A percentile compares a stretch with the other conserved stretches of the same genome.
These are phyloP conservation scores for Charadrius vociferus DNA, from an alignment of 2,113 vertebrate genomes.

Conservation along the genomic window DNA sequence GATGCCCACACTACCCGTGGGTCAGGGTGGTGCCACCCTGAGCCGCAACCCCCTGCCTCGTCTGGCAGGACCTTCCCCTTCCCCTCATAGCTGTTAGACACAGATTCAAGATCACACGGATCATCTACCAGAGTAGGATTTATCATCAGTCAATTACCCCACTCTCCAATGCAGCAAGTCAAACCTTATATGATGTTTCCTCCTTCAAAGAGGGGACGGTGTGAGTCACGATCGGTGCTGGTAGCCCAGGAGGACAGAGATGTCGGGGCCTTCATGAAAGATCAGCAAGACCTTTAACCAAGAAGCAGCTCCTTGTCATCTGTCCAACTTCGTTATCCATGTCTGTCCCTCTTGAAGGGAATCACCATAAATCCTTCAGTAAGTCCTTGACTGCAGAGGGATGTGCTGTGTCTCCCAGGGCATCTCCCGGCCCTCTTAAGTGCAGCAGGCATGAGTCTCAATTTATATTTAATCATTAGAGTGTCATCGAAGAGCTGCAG, in stretches of 20 bases:
- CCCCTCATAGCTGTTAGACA: background rate
- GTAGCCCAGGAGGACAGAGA: background rate
- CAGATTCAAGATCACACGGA: background rate
- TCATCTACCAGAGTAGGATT: background rate
- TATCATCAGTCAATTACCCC: background rate
- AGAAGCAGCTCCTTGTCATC: background rate
- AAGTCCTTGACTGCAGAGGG: background rate
- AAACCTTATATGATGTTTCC: background rate
- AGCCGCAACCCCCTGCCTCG: background rate
- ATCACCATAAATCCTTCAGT: conserved; percentile 8
- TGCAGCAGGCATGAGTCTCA: background rate
- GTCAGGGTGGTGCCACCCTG: background rate
- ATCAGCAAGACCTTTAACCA: background rate
- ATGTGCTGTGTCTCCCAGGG: background rate
- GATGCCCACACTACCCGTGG: fast-evolving
- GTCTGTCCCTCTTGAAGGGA: background rate
- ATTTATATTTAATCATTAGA: background rate
- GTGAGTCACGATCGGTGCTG: background rate
- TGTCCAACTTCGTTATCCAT: background rate
- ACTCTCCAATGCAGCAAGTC: fast-evolving
- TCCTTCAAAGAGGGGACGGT: background rate
- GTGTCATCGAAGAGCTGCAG: background rate
- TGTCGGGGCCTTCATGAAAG: background rate
- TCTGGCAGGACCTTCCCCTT: background rate
- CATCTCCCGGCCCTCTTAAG: background rate